Base-by-base conservation (phyloP, 2,797 vertebrate species). In the Betta splendens region DNA sequence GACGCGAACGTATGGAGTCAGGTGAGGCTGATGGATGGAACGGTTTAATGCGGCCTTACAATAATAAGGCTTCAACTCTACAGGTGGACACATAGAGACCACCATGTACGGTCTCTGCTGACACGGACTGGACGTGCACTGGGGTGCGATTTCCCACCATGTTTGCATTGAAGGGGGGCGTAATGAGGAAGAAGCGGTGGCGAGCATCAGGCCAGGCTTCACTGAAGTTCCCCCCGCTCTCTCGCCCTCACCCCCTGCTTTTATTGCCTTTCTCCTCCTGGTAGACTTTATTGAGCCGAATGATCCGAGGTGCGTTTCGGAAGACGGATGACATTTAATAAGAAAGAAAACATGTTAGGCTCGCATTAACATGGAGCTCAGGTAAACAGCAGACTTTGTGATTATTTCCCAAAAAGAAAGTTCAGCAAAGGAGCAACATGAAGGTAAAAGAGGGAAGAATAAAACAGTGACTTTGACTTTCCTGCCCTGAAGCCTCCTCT, bases 401-500 rank as follows among this genome's bases (percentile, higher is more conserved):
- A 53, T 10, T 40, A 28, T 12, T 43, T 37, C 5, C 13, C 25
- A 13, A 46, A 45, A 60, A 60, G 17, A 67, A 50, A 17, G 18
- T 31, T 12, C 6, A 8, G n/a, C n/a, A 37, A 63, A 43, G 38
- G 48, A 54, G 68, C 6, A 57, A 39, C 13, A 53, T 51, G 18
- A 66, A 49, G 28, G 9, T 9, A n/a, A n/a, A n/a, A n/a, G n/a
- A n/a, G n/a, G n/a, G n/a, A n/a, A n/a, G n/a, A n/a, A 25, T 25
- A 38, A 53, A 29, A 29, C 43, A 26, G 37, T 13, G 29, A 13
- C 35, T 44, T 64, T 64, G 18, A 21, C 17, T 45, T 26, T 42
- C 17, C 17, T 60, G 67, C 69, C 67, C 69, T 20, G 62, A 20
- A 75, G 77, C 74, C 42, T 57, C 28, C 35, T 43, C 45, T 69